Conservation (phyloP, 2,113 vertebrate species). For the Dipodomys merriami region DNA sequence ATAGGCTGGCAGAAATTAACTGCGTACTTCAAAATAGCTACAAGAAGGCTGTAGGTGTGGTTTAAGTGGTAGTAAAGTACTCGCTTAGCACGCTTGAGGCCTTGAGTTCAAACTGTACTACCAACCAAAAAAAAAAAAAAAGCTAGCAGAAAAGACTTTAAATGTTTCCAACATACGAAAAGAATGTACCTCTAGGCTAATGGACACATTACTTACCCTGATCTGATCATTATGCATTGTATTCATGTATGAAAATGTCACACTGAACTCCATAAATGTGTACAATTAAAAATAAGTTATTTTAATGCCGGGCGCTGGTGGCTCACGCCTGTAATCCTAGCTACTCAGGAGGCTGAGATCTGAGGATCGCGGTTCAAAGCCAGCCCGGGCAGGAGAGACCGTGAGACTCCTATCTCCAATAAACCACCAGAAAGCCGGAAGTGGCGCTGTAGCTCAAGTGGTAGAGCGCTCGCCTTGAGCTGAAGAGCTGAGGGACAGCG, state of each 20-base stretch:
- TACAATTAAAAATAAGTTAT: not conserved
- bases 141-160: not conserved
- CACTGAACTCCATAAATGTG: not conserved
- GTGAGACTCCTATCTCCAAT: too few relatives aligned
- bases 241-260: not conserved
- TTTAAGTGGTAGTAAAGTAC: not conserved
- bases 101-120: not conserved
- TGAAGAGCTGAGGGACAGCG: too few relatives aligned
- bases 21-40: not conserved
- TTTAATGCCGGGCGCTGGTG: too few relatives aligned
- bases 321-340: too few relatives aligned
- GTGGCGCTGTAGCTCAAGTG: too few relatives aligned
- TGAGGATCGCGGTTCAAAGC: too few relatives aligned
- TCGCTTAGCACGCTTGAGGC: not conserved
- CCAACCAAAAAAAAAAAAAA: not conserved
- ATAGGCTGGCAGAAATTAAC: not conserved
- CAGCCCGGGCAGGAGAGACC: too few relatives aligned
- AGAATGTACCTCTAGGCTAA: not conserved
- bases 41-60: not conserved
- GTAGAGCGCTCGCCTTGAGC: too few relatives aligned
- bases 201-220: not conserved
- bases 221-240: too few relatives aligned
- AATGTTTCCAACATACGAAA: not conserved
- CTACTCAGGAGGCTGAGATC: too few relatives aligned
- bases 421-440: too few relatives aligned